A percentile compares a stretch with the other conserved stretches of the same genome.
phyloP scores from a whole-genome alignment of 2,113 vertebrate genomes.

The Meleagris gallopavo region DNA sequence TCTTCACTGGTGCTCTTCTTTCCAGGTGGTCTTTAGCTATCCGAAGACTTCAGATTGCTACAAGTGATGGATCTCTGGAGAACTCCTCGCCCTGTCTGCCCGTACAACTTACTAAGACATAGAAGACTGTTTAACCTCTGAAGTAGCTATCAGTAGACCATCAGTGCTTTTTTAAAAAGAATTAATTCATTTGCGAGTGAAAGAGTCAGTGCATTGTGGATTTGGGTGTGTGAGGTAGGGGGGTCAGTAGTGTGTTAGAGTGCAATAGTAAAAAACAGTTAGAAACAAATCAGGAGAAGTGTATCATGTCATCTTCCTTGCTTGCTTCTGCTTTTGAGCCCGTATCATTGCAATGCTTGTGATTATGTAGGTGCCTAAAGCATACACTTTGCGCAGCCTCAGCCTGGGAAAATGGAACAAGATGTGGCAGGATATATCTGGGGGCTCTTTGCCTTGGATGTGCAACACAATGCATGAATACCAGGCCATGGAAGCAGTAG shows the following conservation, averaged over 20 bases:
- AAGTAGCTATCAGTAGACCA: neutral
- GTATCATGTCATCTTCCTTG: neutral
- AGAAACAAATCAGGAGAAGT: neutral
- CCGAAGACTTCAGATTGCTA: neutral
- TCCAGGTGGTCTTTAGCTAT: neutral
- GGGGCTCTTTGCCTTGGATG: neutral
- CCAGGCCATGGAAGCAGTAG: neutral
- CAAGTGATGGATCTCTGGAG: neutral
- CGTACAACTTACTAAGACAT: neutral
- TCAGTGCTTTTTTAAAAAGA: neutral
- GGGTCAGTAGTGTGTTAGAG: neutral
- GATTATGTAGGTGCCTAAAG: neutral
- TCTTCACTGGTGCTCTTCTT: neutral
- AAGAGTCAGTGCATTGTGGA: neutral
- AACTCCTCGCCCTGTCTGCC: neutral
- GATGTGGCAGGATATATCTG: neutral
- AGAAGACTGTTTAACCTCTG: neutral
- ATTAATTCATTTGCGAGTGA: neutral
- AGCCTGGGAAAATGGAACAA: neutral
- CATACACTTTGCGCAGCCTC: neutral
- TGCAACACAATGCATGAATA: neutral
- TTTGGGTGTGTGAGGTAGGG: neutral
- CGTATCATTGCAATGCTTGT: neutral
- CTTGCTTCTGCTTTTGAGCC: neutral
- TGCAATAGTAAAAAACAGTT: neutral